Percentiles rank a stretch among this genome's conserved stretches.
Conservation (phyloP, 2,797 vertebrate species). For the Eleutherodactylus coqui region DNA sequence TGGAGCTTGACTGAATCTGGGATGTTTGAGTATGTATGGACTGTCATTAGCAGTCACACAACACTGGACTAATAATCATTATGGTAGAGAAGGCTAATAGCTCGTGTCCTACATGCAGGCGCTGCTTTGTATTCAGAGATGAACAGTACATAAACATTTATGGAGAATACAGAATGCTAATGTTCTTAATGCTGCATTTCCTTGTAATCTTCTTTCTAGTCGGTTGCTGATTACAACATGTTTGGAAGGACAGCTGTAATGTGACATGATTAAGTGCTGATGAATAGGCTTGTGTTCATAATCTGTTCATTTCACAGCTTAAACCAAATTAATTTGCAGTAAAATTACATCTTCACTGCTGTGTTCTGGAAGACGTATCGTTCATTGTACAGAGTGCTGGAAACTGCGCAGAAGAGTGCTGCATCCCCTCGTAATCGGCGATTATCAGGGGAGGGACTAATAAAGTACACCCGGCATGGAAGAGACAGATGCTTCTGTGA, state of each 20-base stretch:
- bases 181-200: not conserved
- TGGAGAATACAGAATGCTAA: not conserved
- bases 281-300: not conserved
- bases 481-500: too few species aligned
- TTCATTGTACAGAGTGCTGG: not conserved
- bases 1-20: not conserved
- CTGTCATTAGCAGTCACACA: not conserved
- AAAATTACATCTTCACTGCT: constrained; percentile 8
- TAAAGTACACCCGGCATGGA: not conserved
- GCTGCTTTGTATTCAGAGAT: not conserved
- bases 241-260: constrained; percentile 1
- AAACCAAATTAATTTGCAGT: constrained; percentile 8
- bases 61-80: not conserved
- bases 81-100: not conserved
- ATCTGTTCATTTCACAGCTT: constrained; percentile 6
- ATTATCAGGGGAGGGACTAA: not conserved
- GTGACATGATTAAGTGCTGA: constrained; percentile 4
- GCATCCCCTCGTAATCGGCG: too few species aligned
- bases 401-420: not conserved
- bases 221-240: constrained; percentile 10
- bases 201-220: too few species aligned
- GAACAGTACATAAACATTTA: not conserved
- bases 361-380: constrained; percentile 1
- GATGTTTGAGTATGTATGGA: not conserved
- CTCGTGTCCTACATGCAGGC: not conserved